Evolutionary conservation across 2,888 invertebrate species (phyloP).

Genomic region (Drosophila meridionalis): DNA sequence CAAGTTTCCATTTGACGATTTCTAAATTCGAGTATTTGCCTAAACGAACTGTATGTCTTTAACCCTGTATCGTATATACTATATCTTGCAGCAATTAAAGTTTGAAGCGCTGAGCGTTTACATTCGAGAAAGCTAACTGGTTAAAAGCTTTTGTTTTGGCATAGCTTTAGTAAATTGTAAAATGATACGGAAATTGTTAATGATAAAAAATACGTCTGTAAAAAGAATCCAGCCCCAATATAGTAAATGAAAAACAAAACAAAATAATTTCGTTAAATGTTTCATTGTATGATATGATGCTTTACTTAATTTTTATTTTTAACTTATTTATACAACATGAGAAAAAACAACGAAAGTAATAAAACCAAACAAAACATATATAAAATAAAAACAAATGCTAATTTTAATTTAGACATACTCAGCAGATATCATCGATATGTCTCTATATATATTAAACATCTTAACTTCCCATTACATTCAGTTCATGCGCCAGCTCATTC

Average conservation of each 20-base stretch:
- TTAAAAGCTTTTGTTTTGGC: constrained; percentile 59
- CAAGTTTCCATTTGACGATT: constrained; percentile 42
- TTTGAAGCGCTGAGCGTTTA: constrained; percentile 72
- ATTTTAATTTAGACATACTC: constrained; percentile 76
- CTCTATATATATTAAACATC: constrained; percentile 24
- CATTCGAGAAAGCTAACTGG: constrained; percentile 52
- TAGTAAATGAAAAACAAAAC: constrained; percentile 58
- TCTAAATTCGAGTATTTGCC: constrained; percentile 34
- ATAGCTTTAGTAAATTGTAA: constrained; percentile 71
- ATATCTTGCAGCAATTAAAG: constrained; percentile 72
- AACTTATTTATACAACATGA: constrained; percentile 69
- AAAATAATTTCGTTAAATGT: constrained; percentile 81
- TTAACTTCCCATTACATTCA: constrained; percentile 48
- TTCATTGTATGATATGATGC: constrained; percentile 81
- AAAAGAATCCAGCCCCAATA: constrained; percentile 61
- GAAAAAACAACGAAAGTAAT: constrained; percentile 65
- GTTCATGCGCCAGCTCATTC: constrained; percentile 19
- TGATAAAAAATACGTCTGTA: constrained; percentile 70
- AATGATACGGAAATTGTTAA: constrained; percentile 64
- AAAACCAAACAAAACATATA: constrained; percentile 72
- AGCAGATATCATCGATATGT: constrained; percentile 40
- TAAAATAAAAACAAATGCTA: constrained; percentile 59
- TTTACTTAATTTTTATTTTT: constrained; percentile 74
- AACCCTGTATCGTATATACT: constrained; percentile 51
- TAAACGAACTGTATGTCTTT: constrained; percentile 38